phyloP scores from a whole-genome alignment of 2,888 invertebrate species.

The Acheta domesticus region DNA sequence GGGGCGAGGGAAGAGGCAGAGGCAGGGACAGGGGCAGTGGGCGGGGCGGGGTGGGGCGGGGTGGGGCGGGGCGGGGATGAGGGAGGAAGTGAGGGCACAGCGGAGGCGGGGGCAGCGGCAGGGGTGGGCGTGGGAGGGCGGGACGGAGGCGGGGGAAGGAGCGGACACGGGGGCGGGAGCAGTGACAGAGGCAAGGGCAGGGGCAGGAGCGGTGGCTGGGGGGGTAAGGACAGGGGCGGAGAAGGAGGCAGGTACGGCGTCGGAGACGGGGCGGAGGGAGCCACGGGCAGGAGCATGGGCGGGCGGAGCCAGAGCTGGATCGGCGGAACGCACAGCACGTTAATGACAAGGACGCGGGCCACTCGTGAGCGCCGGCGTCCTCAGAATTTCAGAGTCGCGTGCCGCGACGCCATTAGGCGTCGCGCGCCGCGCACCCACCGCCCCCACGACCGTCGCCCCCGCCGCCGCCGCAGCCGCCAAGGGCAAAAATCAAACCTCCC shows the following conservation, averaged over 20 bases:
- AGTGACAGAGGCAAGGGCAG: neutral
- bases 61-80: neutral
- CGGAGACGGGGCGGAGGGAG: neutral
- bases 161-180: neutral
- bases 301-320: neutral
- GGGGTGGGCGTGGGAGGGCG: neutral
- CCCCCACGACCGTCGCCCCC: neutral
- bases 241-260: too few relatives aligned
- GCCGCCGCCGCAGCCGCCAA: neutral
- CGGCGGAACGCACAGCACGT: neutral
- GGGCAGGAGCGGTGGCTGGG: neutral
- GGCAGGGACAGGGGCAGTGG: neutral
- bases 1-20: neutral
- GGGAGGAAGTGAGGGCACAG: too few relatives aligned
- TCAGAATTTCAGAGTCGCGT: conserved; percentile 18
- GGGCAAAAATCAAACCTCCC: neutral
- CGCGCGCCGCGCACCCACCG: neutral
- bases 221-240: too few relatives aligned
- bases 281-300: neutral
- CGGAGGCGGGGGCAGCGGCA: neutral
- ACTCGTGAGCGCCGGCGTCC: neutral
- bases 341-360: conserved; percentile 18
- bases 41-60: too few relatives aligned
- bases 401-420: conserved; percentile 3
- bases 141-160: neutral